Base-by-base conservation (phyloP, 2,797 vertebrate genomes). In the Rhinichthys osculus region DNA sequence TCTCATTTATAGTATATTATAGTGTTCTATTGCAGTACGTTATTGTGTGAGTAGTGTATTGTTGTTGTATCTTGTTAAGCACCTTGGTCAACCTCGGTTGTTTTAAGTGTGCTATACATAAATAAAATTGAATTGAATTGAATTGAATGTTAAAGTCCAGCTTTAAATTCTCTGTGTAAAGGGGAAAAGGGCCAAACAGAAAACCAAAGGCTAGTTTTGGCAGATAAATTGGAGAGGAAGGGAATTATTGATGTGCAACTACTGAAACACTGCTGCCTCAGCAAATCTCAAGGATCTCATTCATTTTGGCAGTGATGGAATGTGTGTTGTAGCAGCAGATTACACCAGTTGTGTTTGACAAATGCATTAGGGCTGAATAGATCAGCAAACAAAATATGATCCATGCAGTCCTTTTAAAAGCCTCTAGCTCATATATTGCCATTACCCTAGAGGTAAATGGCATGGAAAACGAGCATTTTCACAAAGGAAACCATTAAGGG, bases 161-260 rank as follows among this genome's bases (percentile, higher is more conserved):
- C 83, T 76, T 23, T 27, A 47, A 35, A 79, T 44, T 27, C 40
- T 69, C 35, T 21, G 52, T 70, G 33, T 23, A 35, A 70, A 44
- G 21, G 2, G 27, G 23, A n/a, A 57, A 79, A 77, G 47, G 21
- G 40, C 11, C n/a, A 80, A 71, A 85, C 33, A 52, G 73, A 62
- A 52, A 69, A 66, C 27, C 62, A 82, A 79, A 88, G 74, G 86
- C 82, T 83, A 76, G 33, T 78, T 85, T 62, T 7, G 23, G 33
- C 57, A 74, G 73, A 85, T 85, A 81, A 88, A 89, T 88, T 87
- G 82, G 64, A 81, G 72, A 35, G 78, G 54, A 71, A 81, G 62
- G 67, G 70, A 85, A 62, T 85, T 89, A 90, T 89, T 88, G 88
- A 89, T 88, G 85, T 74, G 77, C 44, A 44, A 74, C 77, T 76